Conservation (phyloP, 2,888 invertebrate species). For the Pharmacophagus antenor region DNA sequence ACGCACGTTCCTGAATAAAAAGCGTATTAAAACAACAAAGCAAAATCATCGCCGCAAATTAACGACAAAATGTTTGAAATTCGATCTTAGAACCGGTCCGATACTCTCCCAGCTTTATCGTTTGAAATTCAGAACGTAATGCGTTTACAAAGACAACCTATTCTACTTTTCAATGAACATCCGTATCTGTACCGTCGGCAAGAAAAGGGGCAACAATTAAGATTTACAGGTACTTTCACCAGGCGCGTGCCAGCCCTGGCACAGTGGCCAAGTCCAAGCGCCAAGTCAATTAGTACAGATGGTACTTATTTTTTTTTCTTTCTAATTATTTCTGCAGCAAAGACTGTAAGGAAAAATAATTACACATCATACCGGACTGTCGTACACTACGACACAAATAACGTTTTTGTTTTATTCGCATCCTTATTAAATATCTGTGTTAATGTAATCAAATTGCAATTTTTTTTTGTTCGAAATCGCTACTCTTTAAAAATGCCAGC, state of each 20-base stretch:
- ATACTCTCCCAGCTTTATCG: neutral
- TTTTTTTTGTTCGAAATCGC: no score
- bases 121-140: slow-evolving; percentile 6
- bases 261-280: slow-evolving; percentile 56
- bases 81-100: neutral
- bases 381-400: neutral
- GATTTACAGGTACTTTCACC: slow-evolving; percentile 37
- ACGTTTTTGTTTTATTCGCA: no score
- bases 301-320: neutral
- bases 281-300: slow-evolving; percentile 40
- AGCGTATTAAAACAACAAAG: neutral
- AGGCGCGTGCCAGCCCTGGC: slow-evolving; percentile 38
- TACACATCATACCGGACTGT: no score
- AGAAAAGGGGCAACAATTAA: slow-evolving; percentile 33
- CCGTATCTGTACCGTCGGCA: slow-evolving; percentile 30
- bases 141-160: slow-evolving; percentile 12
- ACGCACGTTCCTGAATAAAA: no score
- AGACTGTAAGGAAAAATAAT: neutral
- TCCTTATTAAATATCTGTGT: no score
- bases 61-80: no score
- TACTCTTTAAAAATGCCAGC: no score
- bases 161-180: slow-evolving; percentile 19
- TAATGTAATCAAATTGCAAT: no score
- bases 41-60: no score
- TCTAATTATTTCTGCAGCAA: neutral